Conservation (phyloP, 2,888 invertebrate genomes). For the Oscheius onirici region DNA sequence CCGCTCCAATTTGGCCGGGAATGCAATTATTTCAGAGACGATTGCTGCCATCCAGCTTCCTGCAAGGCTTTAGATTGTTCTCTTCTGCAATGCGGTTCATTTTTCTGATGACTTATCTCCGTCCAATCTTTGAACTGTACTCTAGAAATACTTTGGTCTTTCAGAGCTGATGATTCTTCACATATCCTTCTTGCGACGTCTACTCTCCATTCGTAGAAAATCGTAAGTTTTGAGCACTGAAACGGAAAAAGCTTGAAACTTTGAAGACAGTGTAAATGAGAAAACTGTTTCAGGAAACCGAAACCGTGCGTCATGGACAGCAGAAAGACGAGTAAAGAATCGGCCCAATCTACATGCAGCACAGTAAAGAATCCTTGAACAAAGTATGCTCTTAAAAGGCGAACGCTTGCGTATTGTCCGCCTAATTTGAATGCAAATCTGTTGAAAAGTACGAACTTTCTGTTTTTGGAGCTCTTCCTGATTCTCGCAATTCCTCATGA, state of each 20-base stretch:
- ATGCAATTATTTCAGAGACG: no score
- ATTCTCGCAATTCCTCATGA: background rate
- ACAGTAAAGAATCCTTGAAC: background rate
- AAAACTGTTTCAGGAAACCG: background rate
- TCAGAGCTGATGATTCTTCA: conserved; percentile 8
- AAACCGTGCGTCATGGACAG: background rate
- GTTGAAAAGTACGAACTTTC: no score
- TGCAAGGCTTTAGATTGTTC: background rate
- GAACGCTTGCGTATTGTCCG: background rate
- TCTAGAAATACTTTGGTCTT: background rate
- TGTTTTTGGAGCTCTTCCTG: no score
- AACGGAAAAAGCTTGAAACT: background rate
- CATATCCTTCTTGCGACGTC: conserved; percentile 11
- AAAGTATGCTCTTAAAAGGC: background rate
- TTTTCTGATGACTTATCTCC: no score
- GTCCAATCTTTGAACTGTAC: no score
- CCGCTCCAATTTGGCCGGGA: no score
- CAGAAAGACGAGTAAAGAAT: conserved; percentile 12
- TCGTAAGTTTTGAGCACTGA: background rate
- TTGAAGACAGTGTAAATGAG: background rate
- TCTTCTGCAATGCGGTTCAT: no score
- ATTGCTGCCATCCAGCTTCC: background rate
- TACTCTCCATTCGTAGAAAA: conserved; percentile 8
- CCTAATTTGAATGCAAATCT: no score
- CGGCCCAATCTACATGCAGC: background rate